Conservation (phyloP, 2,888 invertebrate genomes). For the Leptopilina myrica region DNA sequence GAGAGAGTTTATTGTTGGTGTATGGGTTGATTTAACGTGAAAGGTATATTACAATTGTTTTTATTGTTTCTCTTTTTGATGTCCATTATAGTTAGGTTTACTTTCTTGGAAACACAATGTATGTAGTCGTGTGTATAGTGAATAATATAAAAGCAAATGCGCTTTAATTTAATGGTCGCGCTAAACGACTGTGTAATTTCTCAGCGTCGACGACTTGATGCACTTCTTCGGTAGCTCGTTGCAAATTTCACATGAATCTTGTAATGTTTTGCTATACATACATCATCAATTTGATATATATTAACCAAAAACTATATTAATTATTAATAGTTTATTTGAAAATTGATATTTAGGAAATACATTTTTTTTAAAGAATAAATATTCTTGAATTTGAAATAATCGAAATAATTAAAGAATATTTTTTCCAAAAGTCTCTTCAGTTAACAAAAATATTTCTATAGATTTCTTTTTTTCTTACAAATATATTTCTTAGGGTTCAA, state of each 20-base stretch:
- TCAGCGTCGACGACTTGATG: slow-evolving; percentile 54
- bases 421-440: too few relatives aligned
- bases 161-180: slow-evolving; percentile 22
- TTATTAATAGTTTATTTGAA: too few relatives aligned
- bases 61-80: background rate
- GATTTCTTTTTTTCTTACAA: too few relatives aligned
- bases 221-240: slow-evolving; percentile 50
- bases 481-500: too few relatives aligned
- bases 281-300: slow-evolving; percentile 42
- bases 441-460: too few relatives aligned
- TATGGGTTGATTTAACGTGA: background rate
- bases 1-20: too few relatives aligned
- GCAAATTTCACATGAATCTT: slow-evolving; percentile 49
- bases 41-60: background rate
- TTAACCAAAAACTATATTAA: background rate
- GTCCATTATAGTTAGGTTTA: background rate
- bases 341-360: too few relatives aligned
- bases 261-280: slow-evolving; percentile 26
- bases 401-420: too few relatives aligned
- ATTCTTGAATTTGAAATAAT: too few relatives aligned
- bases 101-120: slow-evolving; percentile 15
- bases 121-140: background rate
- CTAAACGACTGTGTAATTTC: slow-evolving; percentile 41
- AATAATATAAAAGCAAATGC: background rate
- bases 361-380: too few relatives aligned